Percentiles rank a stretch among this genome's conserved stretches.
Conservation (phyloP, 2,888 invertebrate species). For the Schrankia costaestrigalis region DNA sequence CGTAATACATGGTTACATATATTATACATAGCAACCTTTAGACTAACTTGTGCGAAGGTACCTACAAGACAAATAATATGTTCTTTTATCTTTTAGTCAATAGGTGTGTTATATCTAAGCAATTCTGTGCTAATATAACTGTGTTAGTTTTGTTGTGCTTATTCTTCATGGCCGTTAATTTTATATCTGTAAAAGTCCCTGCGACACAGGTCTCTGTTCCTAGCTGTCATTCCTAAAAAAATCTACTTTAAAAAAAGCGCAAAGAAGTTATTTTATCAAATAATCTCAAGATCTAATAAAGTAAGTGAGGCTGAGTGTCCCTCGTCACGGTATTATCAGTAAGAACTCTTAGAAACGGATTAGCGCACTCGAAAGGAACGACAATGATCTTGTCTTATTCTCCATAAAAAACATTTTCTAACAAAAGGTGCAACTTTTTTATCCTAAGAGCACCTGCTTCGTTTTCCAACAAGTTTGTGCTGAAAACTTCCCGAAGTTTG, state of each 20-base stretch:
- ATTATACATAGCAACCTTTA: no score
- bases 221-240: constrained; percentile 9
- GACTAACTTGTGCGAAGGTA: no score
- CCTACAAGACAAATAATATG: no score
- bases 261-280: constrained; percentile 13
- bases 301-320: constrained; percentile 20
- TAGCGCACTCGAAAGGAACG: constrained; percentile 30
- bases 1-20: no score
- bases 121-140: no score
- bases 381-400: constrained; percentile 36
- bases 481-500: constrained; percentile 40
- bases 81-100: no score
- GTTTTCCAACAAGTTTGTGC: constrained; percentile 40
- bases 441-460: constrained; percentile 75
- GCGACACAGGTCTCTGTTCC: no score
- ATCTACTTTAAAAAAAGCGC: constrained; percentile 1
- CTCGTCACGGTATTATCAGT: constrained; percentile 32
- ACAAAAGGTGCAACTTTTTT: constrained; percentile 70
- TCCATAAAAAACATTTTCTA: constrained; percentile 40
- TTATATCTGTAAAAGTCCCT: no score
- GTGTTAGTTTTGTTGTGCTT: no score
- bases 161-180: no score
- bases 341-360: constrained; percentile 36
- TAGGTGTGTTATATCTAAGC: no score
- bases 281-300: constrained; percentile 23